Percentiles rank a stretch among this genome's conserved stretches.
Evolutionary conservation across 1,140 invertebrate genomes (phyloP).

Genomic region (Macrobrachium rosenbergii): DNA sequence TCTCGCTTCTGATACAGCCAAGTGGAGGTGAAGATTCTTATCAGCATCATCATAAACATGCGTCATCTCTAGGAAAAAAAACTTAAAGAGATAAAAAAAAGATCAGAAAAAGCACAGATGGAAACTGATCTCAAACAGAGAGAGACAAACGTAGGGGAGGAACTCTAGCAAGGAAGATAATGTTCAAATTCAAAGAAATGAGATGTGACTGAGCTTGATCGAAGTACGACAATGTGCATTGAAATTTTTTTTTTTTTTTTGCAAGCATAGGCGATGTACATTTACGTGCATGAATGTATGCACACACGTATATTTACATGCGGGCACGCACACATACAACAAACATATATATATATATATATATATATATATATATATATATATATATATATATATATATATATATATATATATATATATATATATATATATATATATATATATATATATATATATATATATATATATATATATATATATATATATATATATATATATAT

Average conservation of each 20-base stretch:
- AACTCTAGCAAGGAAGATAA: neutral
- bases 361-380: slow-evolving; percentile 49
- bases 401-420: slow-evolving; percentile 34
- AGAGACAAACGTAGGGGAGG: neutral
- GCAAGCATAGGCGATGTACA: neutral
- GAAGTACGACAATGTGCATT: neutral
- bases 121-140: neutral
- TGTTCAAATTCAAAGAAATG: neutral
- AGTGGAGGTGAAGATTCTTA: neutral
- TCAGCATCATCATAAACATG: slow-evolving; percentile 26
- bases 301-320: slow-evolving; percentile 18
- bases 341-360: slow-evolving; percentile 14
- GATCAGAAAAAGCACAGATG: neutral
- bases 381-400: slow-evolving; percentile 38
- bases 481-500: slow-evolving; percentile 39
- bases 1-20: neutral
- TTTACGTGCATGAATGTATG: slow-evolving; percentile 12
- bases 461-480: slow-evolving; percentile 32
- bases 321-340: neutral
- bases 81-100: slow-evolving; percentile 10
- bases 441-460: slow-evolving; percentile 23
- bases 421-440: slow-evolving; percentile 34
- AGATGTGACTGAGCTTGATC: neutral
- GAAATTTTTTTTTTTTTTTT: neutral
- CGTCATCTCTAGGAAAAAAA: neutral